Evolutionary conservation across 2,113 vertebrate species (phyloP).

Genomic region (Mola mola): DNA sequence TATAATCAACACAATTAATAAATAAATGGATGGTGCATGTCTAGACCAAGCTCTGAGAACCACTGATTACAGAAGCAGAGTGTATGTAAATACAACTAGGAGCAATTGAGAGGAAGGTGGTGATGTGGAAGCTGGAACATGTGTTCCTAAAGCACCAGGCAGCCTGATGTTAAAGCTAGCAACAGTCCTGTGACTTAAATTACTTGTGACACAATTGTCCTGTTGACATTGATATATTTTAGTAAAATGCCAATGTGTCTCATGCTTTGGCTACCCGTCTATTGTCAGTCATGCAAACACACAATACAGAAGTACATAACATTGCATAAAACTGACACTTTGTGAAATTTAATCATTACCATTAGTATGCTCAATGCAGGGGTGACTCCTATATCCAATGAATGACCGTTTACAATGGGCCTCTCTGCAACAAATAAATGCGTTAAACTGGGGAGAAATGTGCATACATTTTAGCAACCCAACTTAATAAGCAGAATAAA

Average conservation of each 20-base stretch:
- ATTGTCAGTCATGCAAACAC: background rate
- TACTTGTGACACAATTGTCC: slow-evolving; percentile 25
- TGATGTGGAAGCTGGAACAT: slow-evolving; percentile 43
- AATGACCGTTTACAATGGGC: background rate
- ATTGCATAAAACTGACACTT: too few species aligned
- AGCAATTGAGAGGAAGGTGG: slow-evolving; percentile 12
- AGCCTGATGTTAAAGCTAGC: slow-evolving; percentile 12
- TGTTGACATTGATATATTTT: slow-evolving; percentile 5
- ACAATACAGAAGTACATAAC: background rate
- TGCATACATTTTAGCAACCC: too few species aligned
- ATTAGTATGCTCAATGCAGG: slow-evolving; percentile 38
- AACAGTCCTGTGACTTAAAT: slow-evolving; percentile 29
- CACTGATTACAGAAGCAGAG: slow-evolving; percentile 33
- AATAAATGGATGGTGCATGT: too few species aligned
- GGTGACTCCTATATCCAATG: slow-evolving; percentile 25
- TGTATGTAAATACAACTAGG: too few species aligned
- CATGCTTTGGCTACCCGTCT: background rate
- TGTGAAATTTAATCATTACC: slow-evolving; percentile 43
- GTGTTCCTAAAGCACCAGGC: slow-evolving; percentile 34
- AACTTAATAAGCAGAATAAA: too few species aligned
- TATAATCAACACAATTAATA: too few species aligned
- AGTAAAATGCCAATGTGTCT: background rate
- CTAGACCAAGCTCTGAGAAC: slow-evolving; percentile 27
- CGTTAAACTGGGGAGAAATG: background rate
- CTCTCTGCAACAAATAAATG: slow-evolving; percentile 26